A percentile compares a stretch with the other conserved stretches of the same genome.
Evolutionary conservation across 2,797 vertebrate species (phyloP).

Genomic region (Characodon lateralis): DNA sequence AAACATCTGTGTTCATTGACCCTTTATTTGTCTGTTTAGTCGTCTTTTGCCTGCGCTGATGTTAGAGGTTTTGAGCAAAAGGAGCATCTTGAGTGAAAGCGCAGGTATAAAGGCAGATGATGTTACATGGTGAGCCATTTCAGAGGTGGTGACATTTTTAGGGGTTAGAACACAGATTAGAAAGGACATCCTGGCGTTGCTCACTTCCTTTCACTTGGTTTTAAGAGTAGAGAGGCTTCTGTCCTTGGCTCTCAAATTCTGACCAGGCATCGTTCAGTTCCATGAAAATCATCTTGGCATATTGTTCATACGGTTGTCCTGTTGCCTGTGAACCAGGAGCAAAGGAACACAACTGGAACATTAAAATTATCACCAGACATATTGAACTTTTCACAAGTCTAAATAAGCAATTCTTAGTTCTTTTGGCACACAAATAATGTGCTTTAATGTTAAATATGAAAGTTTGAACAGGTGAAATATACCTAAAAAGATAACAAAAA

Average conservation of each 20-base stretch:
- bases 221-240: constrained; percentile 93
- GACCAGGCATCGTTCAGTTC: constrained; percentile 99
- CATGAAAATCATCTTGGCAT: constrained; percentile 99
- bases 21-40: constrained; percentile 42
- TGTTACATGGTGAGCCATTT: constrained; percentile 61
- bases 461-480: background rate
- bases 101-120: constrained; percentile 69
- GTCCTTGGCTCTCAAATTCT: constrained; percentile 99
- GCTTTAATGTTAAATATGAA: background rate
- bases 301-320: constrained; percentile 98
- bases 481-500: background rate
- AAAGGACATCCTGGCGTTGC: constrained; percentile 31
- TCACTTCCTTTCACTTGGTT: constrained; percentile 29
- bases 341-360: constrained; percentile 13
- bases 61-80: constrained; percentile 32
- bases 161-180: constrained; percentile 39
- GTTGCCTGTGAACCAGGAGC: constrained; percentile 86
- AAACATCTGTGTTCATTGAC: constrained; percentile 28
- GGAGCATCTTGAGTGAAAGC: constrained; percentile 40
- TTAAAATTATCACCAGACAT: background rate
- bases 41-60: constrained; percentile 23
- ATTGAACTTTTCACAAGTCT: background rate
- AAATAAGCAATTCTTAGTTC: background rate
- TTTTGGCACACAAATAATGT: background rate
- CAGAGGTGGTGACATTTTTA: constrained; percentile 47